phyloP scores from a whole-genome alignment of 2,888 invertebrate species.

The Uloborus plumipes region DNA sequence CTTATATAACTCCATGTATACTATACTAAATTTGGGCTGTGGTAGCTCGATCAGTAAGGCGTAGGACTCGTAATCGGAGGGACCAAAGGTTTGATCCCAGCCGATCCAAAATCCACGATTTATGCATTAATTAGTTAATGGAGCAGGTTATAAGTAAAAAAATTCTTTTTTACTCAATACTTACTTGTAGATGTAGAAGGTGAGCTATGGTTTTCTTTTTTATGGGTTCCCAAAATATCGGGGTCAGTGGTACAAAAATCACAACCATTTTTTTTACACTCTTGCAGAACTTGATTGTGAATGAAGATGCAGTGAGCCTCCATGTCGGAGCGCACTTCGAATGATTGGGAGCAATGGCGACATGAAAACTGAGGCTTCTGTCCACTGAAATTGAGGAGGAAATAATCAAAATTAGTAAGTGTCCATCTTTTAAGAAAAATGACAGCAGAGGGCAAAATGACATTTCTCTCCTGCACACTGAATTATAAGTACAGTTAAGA shows the following conservation, averaged over 20 bases:
- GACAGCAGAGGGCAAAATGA: no score
- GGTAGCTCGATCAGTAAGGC: no score
- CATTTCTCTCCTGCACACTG: no score
- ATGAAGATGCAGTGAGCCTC: slow-evolving; percentile 63
- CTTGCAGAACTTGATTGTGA: slow-evolving; percentile 58
- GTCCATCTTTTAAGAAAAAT: no score
- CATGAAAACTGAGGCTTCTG: slow-evolving; percentile 52
- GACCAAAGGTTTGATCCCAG: no score
- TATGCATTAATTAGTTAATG: background rate
- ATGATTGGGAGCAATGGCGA: slow-evolving; percentile 58
- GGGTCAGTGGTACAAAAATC: slow-evolving; percentile 65
- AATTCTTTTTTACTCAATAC: background rate
- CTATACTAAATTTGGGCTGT: no score
- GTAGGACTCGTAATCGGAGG: no score
- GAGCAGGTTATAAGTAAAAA: background rate
- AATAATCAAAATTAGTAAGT: background rate
- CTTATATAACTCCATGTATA: no score
- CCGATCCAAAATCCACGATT: no score
- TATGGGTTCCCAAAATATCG: slow-evolving; percentile 52
- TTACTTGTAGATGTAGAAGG: slow-evolving; percentile 38
- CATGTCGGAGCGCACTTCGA: slow-evolving; percentile 63
- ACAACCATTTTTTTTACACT: slow-evolving; percentile 59
- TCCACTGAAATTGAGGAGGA: slow-evolving; percentile 26
- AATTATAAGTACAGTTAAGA: no score
- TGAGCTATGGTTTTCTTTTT: slow-evolving; percentile 57